Evolutionary conservation across 2,113 vertebrate species (phyloP).

Genomic region (Gavialis gangeticus): DNA sequence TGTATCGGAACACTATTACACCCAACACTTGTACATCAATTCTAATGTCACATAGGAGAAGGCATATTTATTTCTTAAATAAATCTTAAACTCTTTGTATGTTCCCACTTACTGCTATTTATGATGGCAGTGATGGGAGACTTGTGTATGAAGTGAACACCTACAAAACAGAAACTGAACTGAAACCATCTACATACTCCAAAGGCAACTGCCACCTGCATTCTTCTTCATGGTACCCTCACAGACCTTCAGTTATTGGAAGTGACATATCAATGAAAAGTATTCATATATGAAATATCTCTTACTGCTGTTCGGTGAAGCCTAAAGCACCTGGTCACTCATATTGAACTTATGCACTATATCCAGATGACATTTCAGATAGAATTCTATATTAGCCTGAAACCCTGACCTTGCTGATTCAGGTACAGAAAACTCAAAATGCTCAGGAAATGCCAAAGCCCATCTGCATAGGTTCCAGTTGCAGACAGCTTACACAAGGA

Average conservation of each 20-base stretch:
- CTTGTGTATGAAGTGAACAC: not conserved
- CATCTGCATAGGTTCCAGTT: accelerated
- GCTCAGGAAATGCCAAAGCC: not conserved
- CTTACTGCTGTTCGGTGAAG: not conserved
- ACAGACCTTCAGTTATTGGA: not conserved
- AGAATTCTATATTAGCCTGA: not conserved
- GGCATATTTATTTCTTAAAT: not conserved
- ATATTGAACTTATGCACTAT: accelerated
- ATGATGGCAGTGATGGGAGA: not conserved
- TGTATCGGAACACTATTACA: not conserved
- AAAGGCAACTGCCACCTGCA: not conserved
- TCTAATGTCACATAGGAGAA: not conserved
- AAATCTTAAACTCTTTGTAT: not conserved
- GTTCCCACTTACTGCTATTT: not conserved
- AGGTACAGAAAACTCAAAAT: not conserved
- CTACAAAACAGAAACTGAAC: not conserved
- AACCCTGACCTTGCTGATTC: not conserved
- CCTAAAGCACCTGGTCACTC: not conserved
- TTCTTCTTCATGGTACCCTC: not conserved
- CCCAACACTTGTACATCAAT: not conserved
- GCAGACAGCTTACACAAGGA: not conserved
- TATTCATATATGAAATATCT: not conserved
- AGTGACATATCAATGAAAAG: not conserved
- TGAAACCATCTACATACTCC: not conserved
- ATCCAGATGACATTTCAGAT: not conserved